phyloP scores from a whole-genome alignment of 2,888 invertebrate genomes.

The Cosmopolites sordidus region DNA sequence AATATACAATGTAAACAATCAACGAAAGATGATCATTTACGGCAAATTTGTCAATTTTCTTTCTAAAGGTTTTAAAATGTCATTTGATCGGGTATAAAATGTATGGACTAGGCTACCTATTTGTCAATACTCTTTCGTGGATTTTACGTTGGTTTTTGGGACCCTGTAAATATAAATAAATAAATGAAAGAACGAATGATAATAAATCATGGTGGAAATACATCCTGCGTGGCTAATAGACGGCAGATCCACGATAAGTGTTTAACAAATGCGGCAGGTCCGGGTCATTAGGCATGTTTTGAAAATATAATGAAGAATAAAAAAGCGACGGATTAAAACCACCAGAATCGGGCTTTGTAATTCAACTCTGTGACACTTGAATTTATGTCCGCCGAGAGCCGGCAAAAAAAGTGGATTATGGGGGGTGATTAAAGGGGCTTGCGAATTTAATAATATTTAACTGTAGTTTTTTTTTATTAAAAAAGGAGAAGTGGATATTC shows the following conservation, averaged over 20 bases:
- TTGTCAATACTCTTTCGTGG: too few relatives aligned
- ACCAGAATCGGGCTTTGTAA: constrained; percentile 9
- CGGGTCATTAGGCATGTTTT: constrained; percentile 11
- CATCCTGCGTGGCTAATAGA: too few relatives aligned
- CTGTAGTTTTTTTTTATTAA: constrained; percentile 5
- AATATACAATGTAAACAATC: too few relatives aligned
- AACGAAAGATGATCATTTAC: too few relatives aligned
- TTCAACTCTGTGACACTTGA: constrained; percentile 8
- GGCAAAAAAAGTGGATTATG: constrained; percentile 4
- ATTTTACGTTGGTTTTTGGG: too few relatives aligned
- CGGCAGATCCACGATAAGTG: constrained; percentile 2
- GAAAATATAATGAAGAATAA: constrained; percentile 15
- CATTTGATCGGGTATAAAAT: too few relatives aligned
- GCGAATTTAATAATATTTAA: not conserved
- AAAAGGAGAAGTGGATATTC: not conserved
- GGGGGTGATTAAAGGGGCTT: not conserved
- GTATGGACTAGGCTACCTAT: too few relatives aligned
- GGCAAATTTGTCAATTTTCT: too few relatives aligned
- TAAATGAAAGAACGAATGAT: too few relatives aligned
- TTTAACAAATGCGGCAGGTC: constrained; percentile 2
- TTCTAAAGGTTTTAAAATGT: too few relatives aligned
- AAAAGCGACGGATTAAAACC: constrained; percentile 10
- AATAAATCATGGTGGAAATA: too few relatives aligned
- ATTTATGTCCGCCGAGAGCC: constrained; percentile 7
- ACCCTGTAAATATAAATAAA: too few relatives aligned